Conservation (phyloP, 2,888 invertebrate genomes). For the Odontocerum albicorne region DNA sequence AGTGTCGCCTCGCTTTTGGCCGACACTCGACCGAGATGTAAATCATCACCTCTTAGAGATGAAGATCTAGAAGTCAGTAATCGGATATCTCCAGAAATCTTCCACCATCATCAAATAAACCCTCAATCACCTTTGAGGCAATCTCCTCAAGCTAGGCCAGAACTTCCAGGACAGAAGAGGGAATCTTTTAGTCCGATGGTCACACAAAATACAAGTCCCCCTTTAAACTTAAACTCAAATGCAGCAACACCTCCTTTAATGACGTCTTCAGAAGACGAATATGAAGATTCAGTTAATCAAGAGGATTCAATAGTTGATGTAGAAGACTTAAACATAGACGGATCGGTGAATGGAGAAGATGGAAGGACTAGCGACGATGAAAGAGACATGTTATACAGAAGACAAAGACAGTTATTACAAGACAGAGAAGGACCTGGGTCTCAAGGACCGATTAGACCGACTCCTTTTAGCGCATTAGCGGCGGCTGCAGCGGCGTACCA, state of each 20-base stretch:
- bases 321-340: slow-evolving; percentile 70
- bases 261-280: slow-evolving; percentile 61
- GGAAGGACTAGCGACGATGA: slow-evolving; percentile 46
- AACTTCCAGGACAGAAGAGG: slow-evolving; percentile 52
- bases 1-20: slow-evolving; percentile 86
- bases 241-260: slow-evolving; percentile 45
- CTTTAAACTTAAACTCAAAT: slow-evolving; percentile 53
- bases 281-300: slow-evolving; percentile 70
- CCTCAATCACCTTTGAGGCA: slow-evolving; percentile 55
- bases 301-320: slow-evolving; percentile 75
- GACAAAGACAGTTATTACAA: slow-evolving; percentile 44
- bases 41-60: slow-evolving; percentile 38
- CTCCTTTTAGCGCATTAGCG: slow-evolving; percentile 74
- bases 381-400: slow-evolving; percentile 41
- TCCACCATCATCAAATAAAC: slow-evolving; percentile 56
- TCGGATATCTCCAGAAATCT: slow-evolving; percentile 49
- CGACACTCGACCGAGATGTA: slow-evolving; percentile 70
- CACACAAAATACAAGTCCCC: slow-evolving; percentile 39
- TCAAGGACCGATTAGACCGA: slow-evolving; percentile 71
- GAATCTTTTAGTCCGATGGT: slow-evolving; percentile 38
- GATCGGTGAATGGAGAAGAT: slow-evolving; percentile 48
- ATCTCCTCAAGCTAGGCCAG: slow-evolving; percentile 53
- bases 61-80: slow-evolving; percentile 42
- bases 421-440: slow-evolving; percentile 35
- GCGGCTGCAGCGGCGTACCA: slow-evolving; percentile 69